Conservation (phyloP, 2,113 vertebrate genomes). For the Myanophis thanlyinensis region DNA sequence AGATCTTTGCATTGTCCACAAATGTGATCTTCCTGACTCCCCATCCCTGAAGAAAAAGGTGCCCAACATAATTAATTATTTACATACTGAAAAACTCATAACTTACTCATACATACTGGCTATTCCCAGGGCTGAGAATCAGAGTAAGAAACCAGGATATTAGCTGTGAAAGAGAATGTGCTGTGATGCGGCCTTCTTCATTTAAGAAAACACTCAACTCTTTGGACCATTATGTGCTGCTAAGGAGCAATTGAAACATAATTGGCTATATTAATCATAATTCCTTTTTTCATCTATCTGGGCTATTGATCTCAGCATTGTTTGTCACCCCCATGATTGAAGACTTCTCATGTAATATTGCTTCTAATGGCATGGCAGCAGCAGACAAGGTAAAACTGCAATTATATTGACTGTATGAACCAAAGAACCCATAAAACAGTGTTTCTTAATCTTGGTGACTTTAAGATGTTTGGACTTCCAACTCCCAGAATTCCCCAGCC, state of each 20-base stretch:
- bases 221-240: not conserved
- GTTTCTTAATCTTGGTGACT: too few species aligned
- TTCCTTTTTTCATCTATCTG: not conserved
- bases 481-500: too few species aligned
- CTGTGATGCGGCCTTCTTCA: not conserved
- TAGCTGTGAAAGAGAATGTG: too few species aligned
- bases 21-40: slow-evolving; percentile 95
- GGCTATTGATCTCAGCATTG: not conserved
- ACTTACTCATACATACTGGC: not conserved
- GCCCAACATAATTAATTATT: not conserved
- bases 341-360: not conserved
- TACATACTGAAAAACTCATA: not conserved
- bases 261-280: not conserved
- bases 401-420: not conserved
- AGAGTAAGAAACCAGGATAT: not conserved
- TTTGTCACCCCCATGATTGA: not conserved
- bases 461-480: too few species aligned
- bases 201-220: not conserved
- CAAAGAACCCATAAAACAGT: too few species aligned
- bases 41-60: slow-evolving; percentile 81
- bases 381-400: not conserved
- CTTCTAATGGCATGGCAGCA: not conserved
- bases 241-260: not conserved
- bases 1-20: slow-evolving; percentile 97
- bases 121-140: not conserved